These are phyloP conservation scores for Butorides virescens DNA, from an alignment of 2,113 vertebrate species.

Conservation along the genomic window DNA sequence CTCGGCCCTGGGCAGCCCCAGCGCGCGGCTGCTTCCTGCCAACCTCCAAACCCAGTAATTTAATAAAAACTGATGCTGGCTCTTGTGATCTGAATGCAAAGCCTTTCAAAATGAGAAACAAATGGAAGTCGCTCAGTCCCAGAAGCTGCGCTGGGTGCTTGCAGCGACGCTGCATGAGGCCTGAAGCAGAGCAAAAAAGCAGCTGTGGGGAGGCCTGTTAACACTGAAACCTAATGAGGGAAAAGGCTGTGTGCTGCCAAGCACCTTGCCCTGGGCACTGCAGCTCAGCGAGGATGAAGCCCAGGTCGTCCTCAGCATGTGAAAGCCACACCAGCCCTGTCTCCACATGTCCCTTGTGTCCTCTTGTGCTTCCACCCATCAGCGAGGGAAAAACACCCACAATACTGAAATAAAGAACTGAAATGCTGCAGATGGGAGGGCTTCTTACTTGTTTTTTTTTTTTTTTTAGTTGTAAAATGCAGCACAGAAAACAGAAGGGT, in stretches of 20 bases:
- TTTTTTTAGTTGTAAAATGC: neutral
- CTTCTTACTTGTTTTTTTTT: neutral
- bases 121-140: neutral
- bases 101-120: neutral
- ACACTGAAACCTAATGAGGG: neutral
- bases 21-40: neutral
- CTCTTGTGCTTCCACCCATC: neutral
- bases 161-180: neutral
- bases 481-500: neutral
- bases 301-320: fast-evolving
- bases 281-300: fast-evolving
- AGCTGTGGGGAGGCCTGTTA: neutral
- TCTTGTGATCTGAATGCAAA: fast-evolving
- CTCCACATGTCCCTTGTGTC: neutral
- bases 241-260: too few species aligned
- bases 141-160: fast-evolving
- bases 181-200: neutral
- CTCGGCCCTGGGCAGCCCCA: neutral
- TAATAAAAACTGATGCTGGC: neutral
- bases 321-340: fast-evolving
- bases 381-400: neutral
- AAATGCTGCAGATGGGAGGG: neutral
- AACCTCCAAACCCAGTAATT: neutral
- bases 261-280: neutral
- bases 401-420: neutral